phyloP scores from a whole-genome alignment of 2,113 vertebrate genomes.

The Cyanoderma ruficeps region DNA sequence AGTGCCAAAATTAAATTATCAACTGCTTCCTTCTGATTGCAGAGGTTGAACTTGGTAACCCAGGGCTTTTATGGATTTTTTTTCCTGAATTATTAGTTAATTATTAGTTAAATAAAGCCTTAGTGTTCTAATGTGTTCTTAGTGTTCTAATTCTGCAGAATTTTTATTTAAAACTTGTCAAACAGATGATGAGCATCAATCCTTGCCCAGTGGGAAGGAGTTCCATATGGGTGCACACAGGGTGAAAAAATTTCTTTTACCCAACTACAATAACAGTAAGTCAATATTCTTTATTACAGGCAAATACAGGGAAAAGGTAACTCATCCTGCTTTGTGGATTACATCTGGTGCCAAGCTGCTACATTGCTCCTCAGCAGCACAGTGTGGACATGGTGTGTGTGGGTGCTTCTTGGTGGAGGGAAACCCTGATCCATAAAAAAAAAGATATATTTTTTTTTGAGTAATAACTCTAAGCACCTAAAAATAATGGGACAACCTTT shows the following conservation, averaged over 20 bases:
- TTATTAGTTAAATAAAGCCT: not conserved
- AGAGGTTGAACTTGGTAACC: not conserved
- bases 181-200: not conserved
- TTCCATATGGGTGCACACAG: not conserved
- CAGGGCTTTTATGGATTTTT: not conserved
- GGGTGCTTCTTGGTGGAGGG: not conserved
- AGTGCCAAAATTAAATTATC: not conserved
- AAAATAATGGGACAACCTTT: not conserved
- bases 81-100: not conserved
- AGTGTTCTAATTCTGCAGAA: not conserved
- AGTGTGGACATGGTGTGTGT: not conserved
- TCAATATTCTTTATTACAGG: not conserved
- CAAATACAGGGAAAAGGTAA: not conserved
- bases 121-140: not conserved
- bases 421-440: not conserved
- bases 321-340: not conserved
- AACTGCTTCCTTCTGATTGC: not conserved
- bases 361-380: not conserved
- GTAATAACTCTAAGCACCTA: not conserved
- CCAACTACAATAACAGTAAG: not conserved
- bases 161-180: not conserved
- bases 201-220: not conserved
- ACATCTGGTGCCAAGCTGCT: not conserved
- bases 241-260: not conserved
- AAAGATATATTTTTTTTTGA: not conserved